Base-by-base conservation (phyloP, 2,888 invertebrate species). In the Scaeva pyrastri region DNA sequence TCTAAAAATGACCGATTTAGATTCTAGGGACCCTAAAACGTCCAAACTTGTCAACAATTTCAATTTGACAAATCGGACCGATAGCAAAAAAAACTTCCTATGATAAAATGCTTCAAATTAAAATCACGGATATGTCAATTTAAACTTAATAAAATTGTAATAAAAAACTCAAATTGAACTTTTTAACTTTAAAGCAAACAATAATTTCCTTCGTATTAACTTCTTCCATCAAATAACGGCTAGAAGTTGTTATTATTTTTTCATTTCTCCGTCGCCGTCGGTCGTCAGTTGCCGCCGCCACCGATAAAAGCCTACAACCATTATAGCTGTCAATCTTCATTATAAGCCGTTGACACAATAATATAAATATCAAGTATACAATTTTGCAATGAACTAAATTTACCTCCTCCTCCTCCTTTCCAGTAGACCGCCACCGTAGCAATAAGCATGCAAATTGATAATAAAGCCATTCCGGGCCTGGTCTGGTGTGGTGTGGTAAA, bases 391-490 rank as follows among this genome's bases (percentile, higher is more conserved):
- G 23, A 58, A 31, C 41, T 50, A 26, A 14, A 74, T 39, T 8
- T 26, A 62, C 14, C 64, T n/a, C 56, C 52, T 31, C 60, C 70
- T 52, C 14, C 60, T 39, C 12, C 39, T 31, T 31, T n/a, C n/a
- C n/a, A n/a, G n/a, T n/a, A n/a, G 31, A 31, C 31, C 8, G 5
- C 31, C 31, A 7, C 8, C 31, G 31, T 39, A 14, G 36, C 62
- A 26, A 19, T 45, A 50, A 60, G 72, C 79, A 76, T 85, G 80
- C 80, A 85, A 76, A 76, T 72, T 76, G 80, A 76, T 76, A 85
- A 85, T 80, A 76, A 72, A 76, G 84, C 41, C 74, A 75, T 85
- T 85, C 52, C 52, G 50, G 52, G 31, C 31, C 41, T 43, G 56
- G 11, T 56, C 21, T 26, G 16, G 48, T 10, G 8, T 39, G 8